These are phyloP conservation scores for Carpatolechia fugitivella DNA, from an alignment of 2,888 invertebrate species.

Conservation along the genomic window DNA sequence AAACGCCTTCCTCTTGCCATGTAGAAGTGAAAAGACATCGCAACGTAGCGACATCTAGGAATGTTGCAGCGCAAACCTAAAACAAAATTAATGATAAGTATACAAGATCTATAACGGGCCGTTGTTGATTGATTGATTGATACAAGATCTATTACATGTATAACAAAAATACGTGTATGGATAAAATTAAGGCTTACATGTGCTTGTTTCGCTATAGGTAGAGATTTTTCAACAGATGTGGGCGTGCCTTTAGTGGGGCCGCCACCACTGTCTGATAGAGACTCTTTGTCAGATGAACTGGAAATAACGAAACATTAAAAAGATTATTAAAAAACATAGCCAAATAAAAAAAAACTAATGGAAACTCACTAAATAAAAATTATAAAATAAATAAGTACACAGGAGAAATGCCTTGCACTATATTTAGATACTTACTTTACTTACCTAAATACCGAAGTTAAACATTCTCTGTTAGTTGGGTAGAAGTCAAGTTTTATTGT, in stretches of 20 bases:
- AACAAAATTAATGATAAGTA: not conserved
- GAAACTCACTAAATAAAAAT: not conserved
- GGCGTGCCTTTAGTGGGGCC: slow-evolving; percentile 56
- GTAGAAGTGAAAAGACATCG: slow-evolving; percentile 97
- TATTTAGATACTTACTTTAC: no score
- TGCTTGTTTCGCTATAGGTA: slow-evolving; percentile 49
- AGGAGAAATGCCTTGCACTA: no score
- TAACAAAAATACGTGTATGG: no score
- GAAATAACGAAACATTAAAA: slow-evolving; percentile 15
- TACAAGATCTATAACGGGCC: no score
- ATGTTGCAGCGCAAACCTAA: slow-evolving; percentile 92
- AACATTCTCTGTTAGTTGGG: not conserved
- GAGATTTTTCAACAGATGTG: slow-evolving; percentile 54
- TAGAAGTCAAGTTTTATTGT: not conserved
- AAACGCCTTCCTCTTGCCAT: slow-evolving; percentile 99
- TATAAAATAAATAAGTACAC: not conserved
- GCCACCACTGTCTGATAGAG: slow-evolving; percentile 81
- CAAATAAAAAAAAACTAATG: no score
- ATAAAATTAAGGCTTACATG: slow-evolving; percentile 44
- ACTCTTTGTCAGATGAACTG: slow-evolving; percentile 87
- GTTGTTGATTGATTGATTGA: no score
- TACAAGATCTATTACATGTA: no score
- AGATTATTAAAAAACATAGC: not conserved
- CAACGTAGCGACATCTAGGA: slow-evolving; percentile 97
- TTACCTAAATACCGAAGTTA: no score